Base-by-base conservation (phyloP, 2,888 invertebrate genomes). In the Amiota mariae region DNA sequence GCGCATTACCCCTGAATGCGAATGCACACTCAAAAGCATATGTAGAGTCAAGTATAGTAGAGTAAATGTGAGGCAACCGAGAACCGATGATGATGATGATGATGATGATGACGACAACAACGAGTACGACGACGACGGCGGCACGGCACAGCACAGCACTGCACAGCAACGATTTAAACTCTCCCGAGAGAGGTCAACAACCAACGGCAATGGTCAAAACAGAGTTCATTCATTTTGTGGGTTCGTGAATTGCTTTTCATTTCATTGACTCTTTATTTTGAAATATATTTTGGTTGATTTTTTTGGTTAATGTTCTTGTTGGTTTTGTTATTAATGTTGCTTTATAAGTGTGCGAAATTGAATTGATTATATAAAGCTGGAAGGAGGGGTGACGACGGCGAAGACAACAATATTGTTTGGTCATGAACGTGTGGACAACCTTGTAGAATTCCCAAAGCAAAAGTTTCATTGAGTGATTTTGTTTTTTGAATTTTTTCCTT, bases 151-250 rank as follows among this genome's bases (percentile, higher is more conserved):
- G 10, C 12, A 20, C n/a, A n/a, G 54, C 54, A 54, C 8, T 9
- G 51, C 24, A 8, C 46, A 67, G 10, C 12, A 20, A 36, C n/a
- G 36, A 36, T 18, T 36, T 36, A 24, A 63, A 12, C 12, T 51
- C 51, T 51, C n/a, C 47, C 82, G 80, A 77, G 82, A 83, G 84
- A 83, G 83, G 84, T 83, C 83, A 83, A 83, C 84, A 84, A 83
- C 84, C 84, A 83, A 83, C 84, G 82, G 82, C 83, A 67, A 49
- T 67, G 84, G 84, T 84, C 83, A 84, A 82, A 84, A 84, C 83
- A 84, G 83, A 84, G 83, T 84, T 84, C 84, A 84, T 82, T 57
- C 57, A 57, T 57, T 36, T 36, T 57, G 57, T 20, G 57, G n/a
- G 57, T 57, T 57, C 15, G n/a, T 57, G 15, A n/a, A 57, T 15